phyloP scores from a whole-genome alignment of 2,797 vertebrate genomes.

The Arrhamphus sclerolepis region DNA sequence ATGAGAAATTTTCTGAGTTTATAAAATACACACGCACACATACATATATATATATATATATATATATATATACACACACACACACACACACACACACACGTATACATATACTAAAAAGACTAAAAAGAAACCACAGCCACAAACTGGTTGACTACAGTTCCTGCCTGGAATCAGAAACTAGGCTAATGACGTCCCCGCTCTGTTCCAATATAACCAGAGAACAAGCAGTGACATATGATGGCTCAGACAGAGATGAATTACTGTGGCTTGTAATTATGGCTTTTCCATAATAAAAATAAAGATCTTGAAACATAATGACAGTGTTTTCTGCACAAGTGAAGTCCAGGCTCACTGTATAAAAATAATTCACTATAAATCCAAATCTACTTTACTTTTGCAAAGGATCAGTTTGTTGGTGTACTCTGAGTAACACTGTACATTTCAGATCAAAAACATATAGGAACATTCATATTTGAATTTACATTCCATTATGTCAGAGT shows the following conservation, averaged over 20 bases:
- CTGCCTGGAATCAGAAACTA: conserved; percentile 17
- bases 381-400: too few species aligned
- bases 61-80: too few species aligned
- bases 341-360: not conserved
- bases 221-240: conserved; percentile 40
- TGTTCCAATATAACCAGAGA: conserved; percentile 25
- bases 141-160: not conserved
- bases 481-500: too few species aligned
- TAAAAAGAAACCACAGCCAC: not conserved
- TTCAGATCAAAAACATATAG: too few species aligned
- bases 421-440: too few species aligned
- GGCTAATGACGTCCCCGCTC: conserved; percentile 25
- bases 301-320: conserved; percentile 13
- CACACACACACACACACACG: too few species aligned
- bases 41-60: too few species aligned
- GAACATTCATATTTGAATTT: too few species aligned
- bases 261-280: conserved; percentile 57
- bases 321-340: not conserved
- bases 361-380: not conserved
- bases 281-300: conserved; percentile 49
- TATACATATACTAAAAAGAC: not conserved
- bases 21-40: too few species aligned
- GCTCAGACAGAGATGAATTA: conserved; percentile 41
- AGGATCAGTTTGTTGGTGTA: too few species aligned
- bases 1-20: too few species aligned